phyloP scores from a whole-genome alignment of 2,797 vertebrate species.

The Urocyon cinereoargenteus region DNA sequence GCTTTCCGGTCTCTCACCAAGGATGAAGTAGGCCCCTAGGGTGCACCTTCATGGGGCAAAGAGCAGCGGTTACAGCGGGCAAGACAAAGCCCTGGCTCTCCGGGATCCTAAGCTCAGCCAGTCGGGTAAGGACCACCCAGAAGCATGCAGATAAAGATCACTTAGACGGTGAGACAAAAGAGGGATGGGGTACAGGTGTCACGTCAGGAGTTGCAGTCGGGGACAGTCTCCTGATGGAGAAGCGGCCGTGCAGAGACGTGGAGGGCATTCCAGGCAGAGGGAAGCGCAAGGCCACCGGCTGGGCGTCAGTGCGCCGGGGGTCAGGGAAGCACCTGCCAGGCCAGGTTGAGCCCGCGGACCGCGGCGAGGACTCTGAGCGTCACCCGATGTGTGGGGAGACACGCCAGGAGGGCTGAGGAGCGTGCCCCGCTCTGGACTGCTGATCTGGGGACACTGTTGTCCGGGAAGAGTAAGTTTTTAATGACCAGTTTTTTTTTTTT shows the following conservation, averaged over 20 bases:
- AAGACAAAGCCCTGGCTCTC: fast-evolving
- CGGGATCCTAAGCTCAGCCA: fast-evolving
- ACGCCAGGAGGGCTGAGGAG: fast-evolving
- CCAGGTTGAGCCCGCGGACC: fast-evolving
- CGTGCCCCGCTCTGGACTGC: fast-evolving
- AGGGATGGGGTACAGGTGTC: fast-evolving
- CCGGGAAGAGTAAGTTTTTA: conserved; percentile 81
- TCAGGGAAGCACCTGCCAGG: fast-evolving
- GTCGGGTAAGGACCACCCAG: neutral
- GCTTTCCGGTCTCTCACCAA: neutral
- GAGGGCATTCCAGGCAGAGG: too few species aligned
- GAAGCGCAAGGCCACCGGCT: fast-evolving
- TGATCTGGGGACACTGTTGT: conserved; percentile 78
- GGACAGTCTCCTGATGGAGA: neutral
- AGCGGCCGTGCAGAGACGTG: fast-evolving
- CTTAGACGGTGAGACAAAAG: neutral
- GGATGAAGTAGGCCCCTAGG: neutral
- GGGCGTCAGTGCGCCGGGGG: fast-evolving
- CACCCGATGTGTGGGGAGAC: neutral
- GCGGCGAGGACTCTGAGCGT: fast-evolving
- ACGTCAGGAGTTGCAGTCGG: fast-evolving
- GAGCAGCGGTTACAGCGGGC: too few species aligned
- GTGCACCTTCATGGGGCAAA: neutral
- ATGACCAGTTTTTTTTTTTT: conserved; percentile 85
- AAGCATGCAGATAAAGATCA: neutral